These are phyloP conservation scores for Varanus salvator DNA, from an alignment of 2,113 vertebrate genomes.

Conservation along the genomic window DNA sequence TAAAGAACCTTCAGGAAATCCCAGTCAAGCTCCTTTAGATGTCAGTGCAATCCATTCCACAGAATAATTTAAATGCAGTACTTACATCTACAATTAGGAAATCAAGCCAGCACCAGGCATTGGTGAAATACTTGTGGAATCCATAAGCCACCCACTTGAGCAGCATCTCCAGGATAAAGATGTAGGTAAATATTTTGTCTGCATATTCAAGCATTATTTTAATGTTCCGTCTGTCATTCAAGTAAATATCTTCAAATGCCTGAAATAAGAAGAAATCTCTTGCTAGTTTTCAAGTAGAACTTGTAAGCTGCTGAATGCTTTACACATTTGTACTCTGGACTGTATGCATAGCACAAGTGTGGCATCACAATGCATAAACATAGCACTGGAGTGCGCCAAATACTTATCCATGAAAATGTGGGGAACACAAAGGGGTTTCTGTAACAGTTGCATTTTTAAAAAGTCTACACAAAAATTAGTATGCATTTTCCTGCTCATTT, in stretches of 20 bases:
- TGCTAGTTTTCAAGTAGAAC: background rate
- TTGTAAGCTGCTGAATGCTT: background rate
- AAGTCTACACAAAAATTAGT: too few relatives aligned
- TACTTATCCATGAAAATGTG: background rate
- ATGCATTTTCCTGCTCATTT: too few relatives aligned
- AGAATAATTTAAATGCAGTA: slow-evolving; percentile 16
- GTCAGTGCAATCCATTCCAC: fast-evolving
- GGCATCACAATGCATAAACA: background rate
- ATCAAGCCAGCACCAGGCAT: slow-evolving; percentile 97
- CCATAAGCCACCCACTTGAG: slow-evolving; percentile 97
- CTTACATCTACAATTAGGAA: slow-evolving; percentile 90
- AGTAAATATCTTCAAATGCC: slow-evolving; percentile 95
- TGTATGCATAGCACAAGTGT: background rate
- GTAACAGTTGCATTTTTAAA: background rate
- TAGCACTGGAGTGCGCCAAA: background rate
- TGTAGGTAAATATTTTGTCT: slow-evolving; percentile 93
- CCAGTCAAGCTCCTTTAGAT: background rate
- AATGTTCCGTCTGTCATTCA: slow-evolving; percentile 80
- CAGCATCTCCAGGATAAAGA: slow-evolving; percentile 96
- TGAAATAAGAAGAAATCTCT: slow-evolving; percentile 59
- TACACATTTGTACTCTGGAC: background rate
- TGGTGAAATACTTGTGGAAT: slow-evolving; percentile 96
- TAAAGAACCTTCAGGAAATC: background rate
- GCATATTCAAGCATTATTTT: slow-evolving; percentile 85
- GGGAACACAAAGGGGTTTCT: background rate